Base-by-base conservation (phyloP, 2,888 invertebrate species). In the Pristionchus entomophagus region DNA sequence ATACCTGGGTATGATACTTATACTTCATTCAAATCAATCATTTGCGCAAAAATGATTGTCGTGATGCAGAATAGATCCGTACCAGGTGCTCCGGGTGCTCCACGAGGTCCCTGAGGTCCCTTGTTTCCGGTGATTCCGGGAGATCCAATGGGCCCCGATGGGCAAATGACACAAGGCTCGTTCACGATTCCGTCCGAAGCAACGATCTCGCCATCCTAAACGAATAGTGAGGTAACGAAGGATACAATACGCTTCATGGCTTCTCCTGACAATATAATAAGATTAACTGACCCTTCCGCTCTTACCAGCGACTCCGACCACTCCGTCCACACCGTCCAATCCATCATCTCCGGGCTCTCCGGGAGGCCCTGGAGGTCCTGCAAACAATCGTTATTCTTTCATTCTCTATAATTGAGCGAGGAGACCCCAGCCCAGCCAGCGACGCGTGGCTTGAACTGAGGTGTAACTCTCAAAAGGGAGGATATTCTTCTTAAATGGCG, bases 141-240 rank as follows among this genome's bases (percentile, higher is more conserved):
- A 22, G 89, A 88, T 82, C 93, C 93, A 41, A 90, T 88, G 29
- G 92, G 87, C 84, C 93, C 93, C 83, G 91, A 89, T 83, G 93
- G 93, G 88, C 93, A 93, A 88, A 93, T 91, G 51, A 92, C 82
- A 86, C 93, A 93, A 35, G 92, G 92, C 87, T 92, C 93, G 73
- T 88, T 86, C 53, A 78, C 86, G 85, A 90, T 87, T 84, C 89
- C 90, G 56, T 90, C 90, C 19, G 89, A 88, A 78, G 88, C 87
- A 45, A 88, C 89, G 53, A 89, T 86, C 59, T 88, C 88, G 73
- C 92, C 91, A 83, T 90, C 89, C 86, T 88, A 81, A 80, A 26
- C 8, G 45, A 81, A 26, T 41, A 17, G 51, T 41, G 32, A 8
- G 56, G 29, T 41, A 56, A 29, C 56, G 56, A 56, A 22, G n/a